Conservation (phyloP, 92 coral and sea anemone species). For the Siderastrea siderea region DNA sequence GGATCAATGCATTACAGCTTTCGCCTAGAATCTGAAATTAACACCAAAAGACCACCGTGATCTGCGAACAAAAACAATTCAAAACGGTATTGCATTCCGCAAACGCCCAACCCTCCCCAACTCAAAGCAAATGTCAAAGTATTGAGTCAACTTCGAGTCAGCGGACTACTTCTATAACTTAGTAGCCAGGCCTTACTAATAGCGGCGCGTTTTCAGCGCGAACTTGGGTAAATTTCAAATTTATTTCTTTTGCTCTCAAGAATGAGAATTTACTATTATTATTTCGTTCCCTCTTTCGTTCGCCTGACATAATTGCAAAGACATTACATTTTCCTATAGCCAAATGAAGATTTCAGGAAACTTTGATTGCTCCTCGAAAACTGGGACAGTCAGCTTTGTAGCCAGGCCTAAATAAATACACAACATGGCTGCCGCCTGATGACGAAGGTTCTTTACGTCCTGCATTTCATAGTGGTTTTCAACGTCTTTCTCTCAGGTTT, state of each 20-base stretch:
- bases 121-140: conserved; percentile 3
- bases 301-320: background rate
- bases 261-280: background rate
- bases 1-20: background rate
- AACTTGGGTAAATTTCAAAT: too few relatives aligned
- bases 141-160: conserved; percentile 15
- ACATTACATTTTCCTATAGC: too few relatives aligned
- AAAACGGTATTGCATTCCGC: background rate
- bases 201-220: background rate
- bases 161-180: conserved; percentile 23
- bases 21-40: background rate
- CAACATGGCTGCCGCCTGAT: background rate
- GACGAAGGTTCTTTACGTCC: background rate
- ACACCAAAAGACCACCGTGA: conserved; percentile 14
- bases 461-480: conserved; percentile 17
- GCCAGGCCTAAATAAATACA: too few relatives aligned
- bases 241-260: too few relatives aligned
- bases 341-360: too few relatives aligned
- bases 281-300: background rate
- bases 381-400: background rate
- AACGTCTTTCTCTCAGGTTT: conserved; percentile 37
- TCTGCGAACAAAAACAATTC: background rate
- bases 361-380: too few relatives aligned
- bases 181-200: conserved; percentile 18
- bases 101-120: conserved; percentile 14